A percentile compares a stretch with the other conserved stretches of the same genome.
phyloP scores from a whole-genome alignment of 2,888 invertebrate genomes.

The Eugnorisma glareosa region DNA sequence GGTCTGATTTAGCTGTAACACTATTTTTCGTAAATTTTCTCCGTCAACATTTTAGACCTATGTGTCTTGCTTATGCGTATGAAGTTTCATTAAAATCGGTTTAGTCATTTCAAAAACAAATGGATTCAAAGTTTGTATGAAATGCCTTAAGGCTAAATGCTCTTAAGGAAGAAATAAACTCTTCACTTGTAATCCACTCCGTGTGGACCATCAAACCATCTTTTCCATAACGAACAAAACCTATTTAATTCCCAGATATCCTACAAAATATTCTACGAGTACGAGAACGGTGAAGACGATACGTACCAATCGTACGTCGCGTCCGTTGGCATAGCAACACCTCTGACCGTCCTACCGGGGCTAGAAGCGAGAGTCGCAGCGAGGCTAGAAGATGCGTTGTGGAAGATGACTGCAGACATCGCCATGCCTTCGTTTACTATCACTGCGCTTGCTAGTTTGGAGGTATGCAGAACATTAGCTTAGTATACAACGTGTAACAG shows the following conservation, averaged over 20 bases:
- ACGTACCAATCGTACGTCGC: constrained; percentile 84
- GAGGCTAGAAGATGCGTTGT: constrained; percentile 83
- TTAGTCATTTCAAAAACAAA: too few species aligned
- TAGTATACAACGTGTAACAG: too few species aligned
- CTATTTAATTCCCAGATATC: constrained; percentile 79
- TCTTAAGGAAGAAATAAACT: not conserved
- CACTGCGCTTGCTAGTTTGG: constrained; percentile 81
- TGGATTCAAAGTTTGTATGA: too few species aligned
- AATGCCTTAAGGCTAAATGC: too few species aligned
- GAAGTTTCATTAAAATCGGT: too few species aligned
- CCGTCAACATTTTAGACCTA: too few species aligned
- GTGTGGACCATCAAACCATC: not conserved
- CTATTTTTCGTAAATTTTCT: too few species aligned
- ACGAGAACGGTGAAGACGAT: constrained; percentile 85
- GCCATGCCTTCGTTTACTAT: constrained; percentile 87
- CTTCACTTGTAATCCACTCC: not conserved
- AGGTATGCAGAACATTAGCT: constrained; percentile 7
- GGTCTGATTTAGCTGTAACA: too few species aligned
- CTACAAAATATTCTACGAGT: constrained; percentile 83
- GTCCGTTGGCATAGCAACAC: constrained; percentile 82
- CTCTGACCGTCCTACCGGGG: constrained; percentile 82
- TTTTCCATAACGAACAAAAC: not conserved
- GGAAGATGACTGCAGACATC: constrained; percentile 86
- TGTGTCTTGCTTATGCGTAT: too few species aligned
- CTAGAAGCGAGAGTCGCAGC: constrained; percentile 81